Base-by-base conservation (phyloP, 1,140 invertebrate species). In the Sesamia nonagrioides region DNA sequence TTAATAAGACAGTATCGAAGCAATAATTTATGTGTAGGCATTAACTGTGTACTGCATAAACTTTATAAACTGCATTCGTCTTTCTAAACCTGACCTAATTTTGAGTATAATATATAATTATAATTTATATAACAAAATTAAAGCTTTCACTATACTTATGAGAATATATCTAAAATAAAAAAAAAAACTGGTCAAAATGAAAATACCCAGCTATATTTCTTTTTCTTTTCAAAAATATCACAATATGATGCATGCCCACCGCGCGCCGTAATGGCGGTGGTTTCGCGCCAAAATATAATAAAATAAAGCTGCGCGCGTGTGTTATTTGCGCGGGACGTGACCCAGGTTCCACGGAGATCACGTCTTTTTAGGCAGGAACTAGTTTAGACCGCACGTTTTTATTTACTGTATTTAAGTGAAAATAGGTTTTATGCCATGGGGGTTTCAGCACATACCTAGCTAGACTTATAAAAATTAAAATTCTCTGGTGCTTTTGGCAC, bases 311-410 rank as follows among this genome's bases (percentile, higher is more conserved):
- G 68, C 35, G 78, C 73, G 77, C 82, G 82, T 83, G 82, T 78
- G 76, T 81, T 83, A 83, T 83, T 83, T 83, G 71, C 50, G 18
- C 18, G 77, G 37, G 52, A 83, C 82, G 79, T 83, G 82, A 79
- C 73, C 60, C 27, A 63, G 56, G 45, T 42, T 61, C 48, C 73
- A 66, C 33, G 48, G 73, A 60, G 68, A 73, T 40, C 33, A 63
- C 54, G 74, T 69, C 15, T 80, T 69, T 60, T 54, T 33, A 18
- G 37, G 37, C 9, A 8, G 18, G 54, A 69, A 42, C 61, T 66
- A 69, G 66, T 69, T 69, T 50, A 69, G 42, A 69, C 9, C 21
- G 40, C 42, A 48, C 42, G 66, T 48, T 21, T 50, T 69, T 69
- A 69, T 69, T 69, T 69, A 69, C 42, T 69, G 66, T 68, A 18